Conservation (phyloP, 2,888 invertebrate species). For the Frankliniella fusca region DNA sequence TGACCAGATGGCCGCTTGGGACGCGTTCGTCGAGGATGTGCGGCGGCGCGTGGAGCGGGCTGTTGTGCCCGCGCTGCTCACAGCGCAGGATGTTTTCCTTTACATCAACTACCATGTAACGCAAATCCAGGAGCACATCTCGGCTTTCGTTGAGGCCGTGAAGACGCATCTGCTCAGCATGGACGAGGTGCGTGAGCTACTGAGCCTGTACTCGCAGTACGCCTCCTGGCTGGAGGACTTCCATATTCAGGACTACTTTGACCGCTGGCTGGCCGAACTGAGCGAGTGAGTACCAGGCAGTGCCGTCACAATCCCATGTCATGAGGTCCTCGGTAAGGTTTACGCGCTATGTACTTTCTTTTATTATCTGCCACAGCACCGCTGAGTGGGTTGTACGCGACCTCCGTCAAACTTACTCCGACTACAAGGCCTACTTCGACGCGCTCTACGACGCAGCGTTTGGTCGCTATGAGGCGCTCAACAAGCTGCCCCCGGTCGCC, state of each 20-base stretch:
- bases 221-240: constrained; percentile 43
- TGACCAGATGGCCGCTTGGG: background rate
- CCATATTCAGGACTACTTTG: constrained; percentile 42
- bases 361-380: constrained; percentile 30
- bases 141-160: background rate
- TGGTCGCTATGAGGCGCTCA: constrained; percentile 39
- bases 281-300: constrained; percentile 32
- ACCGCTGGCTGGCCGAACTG: constrained; percentile 38
- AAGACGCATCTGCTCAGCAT: constrained; percentile 31
- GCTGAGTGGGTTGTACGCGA: constrained; percentile 34
- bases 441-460: constrained; percentile 38
- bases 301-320: background rate
- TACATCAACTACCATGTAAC: constrained; percentile 15
- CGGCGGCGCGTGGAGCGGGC: background rate
- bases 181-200: constrained; percentile 36
- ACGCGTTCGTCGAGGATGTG: background rate
- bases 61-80: constrained; percentile 7
- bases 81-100: background rate
- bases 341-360: background rate
- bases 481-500: constrained; percentile 41
- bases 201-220: constrained; percentile 40
- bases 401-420: constrained; percentile 38
- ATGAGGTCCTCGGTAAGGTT: background rate
- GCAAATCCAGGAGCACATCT: background rate
- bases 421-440: constrained; percentile 40